phyloP scores from a whole-genome alignment of 1,140 invertebrate genomes.

The Camponotus pennsylvanicus region DNA sequence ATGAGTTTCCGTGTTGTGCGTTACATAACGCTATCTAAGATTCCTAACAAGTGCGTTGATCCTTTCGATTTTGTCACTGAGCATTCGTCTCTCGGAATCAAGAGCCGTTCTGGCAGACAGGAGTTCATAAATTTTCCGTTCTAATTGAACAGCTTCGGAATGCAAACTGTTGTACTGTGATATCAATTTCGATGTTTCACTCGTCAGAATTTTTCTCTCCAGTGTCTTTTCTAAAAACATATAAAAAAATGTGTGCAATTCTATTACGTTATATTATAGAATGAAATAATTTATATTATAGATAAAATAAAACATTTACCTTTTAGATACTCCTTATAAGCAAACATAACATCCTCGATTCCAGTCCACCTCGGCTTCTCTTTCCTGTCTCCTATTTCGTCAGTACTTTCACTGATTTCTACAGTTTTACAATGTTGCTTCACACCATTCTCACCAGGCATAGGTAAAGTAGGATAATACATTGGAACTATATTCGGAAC shows the following conservation, averaged over 20 bases:
- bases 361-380: slow-evolving; percentile 82
- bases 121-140: slow-evolving; percentile 79
- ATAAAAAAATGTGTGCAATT: neutral
- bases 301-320: slow-evolving; percentile 74
- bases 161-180: slow-evolving; percentile 79
- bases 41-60: slow-evolving; percentile 81
- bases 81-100: slow-evolving; percentile 79
- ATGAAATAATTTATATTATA: neutral
- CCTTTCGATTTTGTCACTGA: slow-evolving; percentile 82
- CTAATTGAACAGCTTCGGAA: slow-evolving; percentile 80
- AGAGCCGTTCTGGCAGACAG: slow-evolving; percentile 78
- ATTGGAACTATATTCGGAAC: slow-evolving; percentile 76
- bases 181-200: slow-evolving; percentile 80
- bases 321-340: slow-evolving; percentile 84
- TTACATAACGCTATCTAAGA: slow-evolving; percentile 83
- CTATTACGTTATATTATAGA: neutral
- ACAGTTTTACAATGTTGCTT: slow-evolving; percentile 79
- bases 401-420: slow-evolving; percentile 73
- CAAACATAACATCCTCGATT: slow-evolving; percentile 83
- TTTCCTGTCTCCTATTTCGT: slow-evolving; percentile 64
- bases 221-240: slow-evolving; percentile 79
- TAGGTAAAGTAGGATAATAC: slow-evolving; percentile 78
- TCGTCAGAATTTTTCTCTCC: slow-evolving; percentile 79
- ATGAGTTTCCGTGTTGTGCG: slow-evolving; percentile 85
- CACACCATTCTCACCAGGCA: slow-evolving; percentile 81